Percentiles rank a stretch among this genome's conserved stretches.
Conservation (phyloP, 2,797 vertebrate species). For the Schizopygopsis pylzovi region DNA sequence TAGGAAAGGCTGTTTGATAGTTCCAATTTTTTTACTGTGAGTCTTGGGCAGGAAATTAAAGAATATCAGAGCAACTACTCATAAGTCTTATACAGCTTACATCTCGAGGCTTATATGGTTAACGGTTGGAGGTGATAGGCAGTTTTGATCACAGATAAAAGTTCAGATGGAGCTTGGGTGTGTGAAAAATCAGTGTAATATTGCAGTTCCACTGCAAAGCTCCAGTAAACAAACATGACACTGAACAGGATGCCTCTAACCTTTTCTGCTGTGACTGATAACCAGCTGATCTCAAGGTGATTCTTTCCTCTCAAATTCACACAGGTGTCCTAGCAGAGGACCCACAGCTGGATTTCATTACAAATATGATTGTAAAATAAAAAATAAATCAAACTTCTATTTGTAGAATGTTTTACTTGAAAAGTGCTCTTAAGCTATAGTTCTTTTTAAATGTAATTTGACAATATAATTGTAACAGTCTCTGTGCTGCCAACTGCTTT, state of each 20-base stretch:
- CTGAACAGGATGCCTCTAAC: not conserved
- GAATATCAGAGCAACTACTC: not conserved
- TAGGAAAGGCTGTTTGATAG: not conserved
- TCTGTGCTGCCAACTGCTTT: too few relatives aligned
- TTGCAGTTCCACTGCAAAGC: not conserved
- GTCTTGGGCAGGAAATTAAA: slow-evolving; percentile 23
- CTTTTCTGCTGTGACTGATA: not conserved
- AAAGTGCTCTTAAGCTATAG: too few relatives aligned
- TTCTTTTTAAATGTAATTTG: too few relatives aligned
- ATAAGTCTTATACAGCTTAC: not conserved
- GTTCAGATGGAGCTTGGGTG: slow-evolving; percentile 3
- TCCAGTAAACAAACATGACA: slow-evolving; percentile 11
- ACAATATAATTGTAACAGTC: too few relatives aligned
- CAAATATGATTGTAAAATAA: too few relatives aligned
- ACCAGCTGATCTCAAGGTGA: not conserved
- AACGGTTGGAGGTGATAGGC: not conserved
- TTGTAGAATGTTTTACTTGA: too few relatives aligned
- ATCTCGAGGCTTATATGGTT: slow-evolving; percentile 20
- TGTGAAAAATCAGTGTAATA: not conserved
- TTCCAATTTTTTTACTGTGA: slow-evolving; percentile 18
- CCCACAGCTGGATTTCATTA: not conserved
- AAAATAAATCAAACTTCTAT: too few relatives aligned
- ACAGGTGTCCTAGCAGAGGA: not conserved
- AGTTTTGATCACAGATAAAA: slow-evolving; percentile 1
- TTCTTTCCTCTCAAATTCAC: not conserved